Conservation (phyloP, 2,888 invertebrate species). For the Ornithoptera alexandrae region DNA sequence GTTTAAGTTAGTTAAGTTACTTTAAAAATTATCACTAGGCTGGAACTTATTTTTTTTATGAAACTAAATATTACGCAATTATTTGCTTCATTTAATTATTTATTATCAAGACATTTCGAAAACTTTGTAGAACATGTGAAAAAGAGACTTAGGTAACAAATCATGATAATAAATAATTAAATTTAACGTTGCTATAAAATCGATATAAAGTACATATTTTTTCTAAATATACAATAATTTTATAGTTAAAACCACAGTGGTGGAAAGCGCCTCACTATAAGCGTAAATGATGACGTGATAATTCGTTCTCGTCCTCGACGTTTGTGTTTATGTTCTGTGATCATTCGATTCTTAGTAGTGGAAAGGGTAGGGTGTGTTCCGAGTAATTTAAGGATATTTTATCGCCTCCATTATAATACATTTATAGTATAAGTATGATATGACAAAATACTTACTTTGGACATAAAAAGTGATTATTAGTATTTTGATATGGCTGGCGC, state of each 20-base stretch:
- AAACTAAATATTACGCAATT: no score
- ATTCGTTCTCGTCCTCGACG: not conserved
- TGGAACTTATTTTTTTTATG: no score
- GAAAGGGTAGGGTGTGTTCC: conserved; percentile 35
- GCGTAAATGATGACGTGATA: conserved; percentile 19
- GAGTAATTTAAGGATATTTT: conserved; percentile 30
- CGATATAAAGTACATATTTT: not conserved
- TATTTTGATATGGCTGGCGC: conserved; percentile 55
- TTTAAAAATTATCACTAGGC: no score
- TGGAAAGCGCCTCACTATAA: conserved; percentile 4
- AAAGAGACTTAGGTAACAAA: no score
- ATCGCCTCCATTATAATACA: conserved; percentile 33
- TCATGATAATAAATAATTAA: no score
- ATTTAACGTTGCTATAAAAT: no score
- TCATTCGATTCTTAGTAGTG: conserved; percentile 34
- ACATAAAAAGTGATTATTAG: conserved; percentile 47
- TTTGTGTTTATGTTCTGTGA: conserved; percentile 4
- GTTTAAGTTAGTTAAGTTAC: no score
- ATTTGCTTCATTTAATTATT: no score
- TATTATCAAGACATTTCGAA: no score
- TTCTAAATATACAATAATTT: not conserved
- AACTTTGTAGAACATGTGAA: no score
- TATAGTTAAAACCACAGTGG: not conserved
- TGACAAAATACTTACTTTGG: conserved; percentile 48
- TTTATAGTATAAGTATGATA: conserved; percentile 54